Evolutionary conservation across 2,113 vertebrate genomes (phyloP).

Genomic region (Talpa occidentalis): DNA sequence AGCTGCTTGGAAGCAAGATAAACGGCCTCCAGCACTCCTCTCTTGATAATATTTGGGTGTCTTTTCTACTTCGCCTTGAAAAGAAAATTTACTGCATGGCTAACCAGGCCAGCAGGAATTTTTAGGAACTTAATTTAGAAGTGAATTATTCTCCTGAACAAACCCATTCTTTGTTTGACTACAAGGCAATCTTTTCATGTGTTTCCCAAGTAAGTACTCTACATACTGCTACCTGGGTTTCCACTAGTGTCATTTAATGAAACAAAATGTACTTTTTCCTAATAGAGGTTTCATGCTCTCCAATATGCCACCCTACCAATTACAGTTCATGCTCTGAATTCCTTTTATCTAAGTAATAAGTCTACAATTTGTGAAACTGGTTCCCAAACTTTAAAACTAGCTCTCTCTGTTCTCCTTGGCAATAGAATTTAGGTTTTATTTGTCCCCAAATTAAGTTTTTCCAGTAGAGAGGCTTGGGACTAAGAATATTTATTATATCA

Average conservation of each 20-base stretch:
- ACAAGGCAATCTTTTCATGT: conserved; percentile 74
- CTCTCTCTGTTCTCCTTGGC: conserved; percentile 70
- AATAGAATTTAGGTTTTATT: conserved; percentile 68
- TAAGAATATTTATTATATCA: conserved; percentile 67
- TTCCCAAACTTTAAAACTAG: conserved; percentile 60
- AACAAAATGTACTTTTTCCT: conserved; percentile 72
- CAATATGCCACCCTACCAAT: conserved; percentile 7
- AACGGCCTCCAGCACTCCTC: conserved; percentile 32
- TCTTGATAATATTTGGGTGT: conserved; percentile 74
- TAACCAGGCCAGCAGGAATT: conserved; percentile 62
- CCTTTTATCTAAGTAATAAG: conserved; percentile 77
- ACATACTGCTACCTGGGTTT: conserved; percentile 71
- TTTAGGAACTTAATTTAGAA: conserved; percentile 73
- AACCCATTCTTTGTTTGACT: conserved; percentile 73
- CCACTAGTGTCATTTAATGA: conserved; percentile 69
- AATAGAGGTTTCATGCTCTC: conserved; percentile 48
- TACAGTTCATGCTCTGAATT: conserved; percentile 36
- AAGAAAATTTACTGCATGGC: conserved; percentile 73
- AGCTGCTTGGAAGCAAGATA: conserved; percentile 66
- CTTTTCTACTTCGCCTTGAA: conserved; percentile 71
- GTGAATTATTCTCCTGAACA: conserved; percentile 76
- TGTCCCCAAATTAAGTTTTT: conserved; percentile 69
- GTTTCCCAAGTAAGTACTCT: conserved; percentile 54
- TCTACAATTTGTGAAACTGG: conserved; percentile 59
- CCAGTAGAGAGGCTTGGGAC: conserved; percentile 55